A percentile compares a stretch with the other conserved stretches of the same genome.
Conservation (phyloP, 2,797 vertebrate genomes). For the Ceryle rudis region DNA sequence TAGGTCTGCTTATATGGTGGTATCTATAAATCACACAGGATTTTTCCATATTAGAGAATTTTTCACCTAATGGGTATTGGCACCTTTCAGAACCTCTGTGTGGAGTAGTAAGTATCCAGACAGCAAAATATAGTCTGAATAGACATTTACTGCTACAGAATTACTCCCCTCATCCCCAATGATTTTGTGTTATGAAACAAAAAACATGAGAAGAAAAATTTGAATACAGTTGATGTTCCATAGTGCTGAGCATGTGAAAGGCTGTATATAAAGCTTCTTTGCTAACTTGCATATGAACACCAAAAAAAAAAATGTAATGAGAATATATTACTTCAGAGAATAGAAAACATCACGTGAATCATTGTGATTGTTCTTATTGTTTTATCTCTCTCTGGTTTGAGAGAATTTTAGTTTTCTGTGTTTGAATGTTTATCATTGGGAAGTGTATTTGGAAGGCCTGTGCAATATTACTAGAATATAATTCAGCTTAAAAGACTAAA, state of each 20-base stretch:
- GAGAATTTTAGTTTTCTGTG: neutral
- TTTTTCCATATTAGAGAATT: neutral
- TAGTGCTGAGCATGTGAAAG: neutral
- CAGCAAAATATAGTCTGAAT: neutral
- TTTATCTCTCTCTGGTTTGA: neutral
- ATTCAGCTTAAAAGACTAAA: neutral
- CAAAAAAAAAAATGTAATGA: neutral
- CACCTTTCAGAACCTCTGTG: neutral
- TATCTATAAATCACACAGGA: neutral
- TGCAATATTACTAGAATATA: neutral
- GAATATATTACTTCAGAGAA: neutral
- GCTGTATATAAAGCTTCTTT: neutral
- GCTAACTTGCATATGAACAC: neutral
- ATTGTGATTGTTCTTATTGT: neutral
- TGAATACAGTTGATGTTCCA: neutral
- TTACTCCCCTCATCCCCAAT: neutral
- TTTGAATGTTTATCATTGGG: neutral
- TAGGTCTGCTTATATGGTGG: neutral
- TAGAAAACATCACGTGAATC: neutral
- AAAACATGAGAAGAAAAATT: neutral
- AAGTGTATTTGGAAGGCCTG: neutral
- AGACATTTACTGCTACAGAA: neutral
- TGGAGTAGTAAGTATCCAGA: neutral
- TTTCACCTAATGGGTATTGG: neutral
- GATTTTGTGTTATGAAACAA: neutral